phyloP scores from a whole-genome alignment of 2,888 invertebrate genomes.

The Linnaemya vulpina region DNA sequence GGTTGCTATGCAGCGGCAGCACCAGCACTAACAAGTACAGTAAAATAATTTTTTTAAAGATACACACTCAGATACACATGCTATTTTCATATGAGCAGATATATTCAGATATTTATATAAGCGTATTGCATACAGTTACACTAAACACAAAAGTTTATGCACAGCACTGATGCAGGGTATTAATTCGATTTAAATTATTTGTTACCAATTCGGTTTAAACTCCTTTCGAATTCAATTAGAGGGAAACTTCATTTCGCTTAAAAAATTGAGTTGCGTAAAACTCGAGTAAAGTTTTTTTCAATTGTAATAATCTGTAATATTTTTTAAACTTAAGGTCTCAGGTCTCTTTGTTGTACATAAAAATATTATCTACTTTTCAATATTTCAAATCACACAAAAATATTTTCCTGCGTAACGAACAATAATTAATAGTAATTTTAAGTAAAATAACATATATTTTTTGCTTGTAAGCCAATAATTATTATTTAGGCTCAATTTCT shows the following conservation, averaged over 20 bases:
- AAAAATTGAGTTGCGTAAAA: background rate
- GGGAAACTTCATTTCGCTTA: background rate
- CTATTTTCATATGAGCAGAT: too few relatives aligned
- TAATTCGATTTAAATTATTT: background rate
- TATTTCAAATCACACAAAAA: too few relatives aligned
- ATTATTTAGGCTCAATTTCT: too few relatives aligned
- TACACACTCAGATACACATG: too few relatives aligned
- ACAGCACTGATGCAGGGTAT: slow-evolving; percentile 4
- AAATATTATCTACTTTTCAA: too few relatives aligned
- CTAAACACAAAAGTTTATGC: slow-evolving; percentile 24
- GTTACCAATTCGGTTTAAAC: background rate
- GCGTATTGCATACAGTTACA: slow-evolving; percentile 12
- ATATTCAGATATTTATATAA: background rate
- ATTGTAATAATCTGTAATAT: too few relatives aligned
- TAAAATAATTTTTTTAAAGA: slow-evolving; percentile 12
- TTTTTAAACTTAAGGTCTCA: too few relatives aligned
- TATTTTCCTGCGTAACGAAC: too few relatives aligned
- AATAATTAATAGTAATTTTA: too few relatives aligned
- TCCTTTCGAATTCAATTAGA: slow-evolving; percentile 16
- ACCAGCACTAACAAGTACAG: slow-evolving; percentile 30
- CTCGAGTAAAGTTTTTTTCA: background rate
- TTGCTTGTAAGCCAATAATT: too few relatives aligned
- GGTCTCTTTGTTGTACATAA: too few relatives aligned
- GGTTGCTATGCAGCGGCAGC: slow-evolving; percentile 58
- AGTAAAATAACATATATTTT: too few relatives aligned